phyloP scores from a whole-genome alignment of 2,888 invertebrate genomes.

The Cecidostiba fungosa region DNA sequence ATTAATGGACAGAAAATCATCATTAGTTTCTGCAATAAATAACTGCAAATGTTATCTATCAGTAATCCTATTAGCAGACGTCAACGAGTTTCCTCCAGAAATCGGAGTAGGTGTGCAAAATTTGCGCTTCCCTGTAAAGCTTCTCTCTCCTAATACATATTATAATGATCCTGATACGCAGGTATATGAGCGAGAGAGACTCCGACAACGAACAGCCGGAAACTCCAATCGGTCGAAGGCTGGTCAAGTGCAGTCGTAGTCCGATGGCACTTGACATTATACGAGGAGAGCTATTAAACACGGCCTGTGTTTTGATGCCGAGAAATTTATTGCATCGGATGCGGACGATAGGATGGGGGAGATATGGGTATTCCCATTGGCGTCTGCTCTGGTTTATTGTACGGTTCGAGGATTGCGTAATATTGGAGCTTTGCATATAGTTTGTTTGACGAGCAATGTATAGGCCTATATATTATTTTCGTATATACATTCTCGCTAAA shows the following conservation, averaged over 20 bases:
- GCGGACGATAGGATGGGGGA: neutral
- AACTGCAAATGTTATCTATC: neutral
- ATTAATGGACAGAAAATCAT: slow-evolving; percentile 20
- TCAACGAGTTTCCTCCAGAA: neutral
- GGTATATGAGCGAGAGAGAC: neutral
- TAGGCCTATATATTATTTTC: no score
- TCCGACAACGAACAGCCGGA: neutral
- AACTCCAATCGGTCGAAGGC: neutral
- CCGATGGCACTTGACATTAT: neutral
- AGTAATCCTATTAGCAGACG: slow-evolving; percentile 3
- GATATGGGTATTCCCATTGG: neutral
- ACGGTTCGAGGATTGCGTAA: neutral
- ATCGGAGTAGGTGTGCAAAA: neutral
- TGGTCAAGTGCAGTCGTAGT: neutral
- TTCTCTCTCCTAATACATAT: neutral
- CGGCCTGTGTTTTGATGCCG: neutral
- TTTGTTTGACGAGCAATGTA: no score
- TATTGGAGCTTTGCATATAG: neutral
- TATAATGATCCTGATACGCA: neutral
- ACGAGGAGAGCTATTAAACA: neutral
- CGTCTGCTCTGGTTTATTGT: neutral
- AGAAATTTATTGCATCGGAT: neutral
- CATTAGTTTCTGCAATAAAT: slow-evolving; percentile 45
- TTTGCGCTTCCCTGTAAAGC: neutral
- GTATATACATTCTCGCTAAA: no score